A percentile compares a stretch with the other conserved stretches of the same genome.
Conservation (phyloP, 2,113 vertebrate genomes). For the Pomatostomus ruficeps region DNA sequence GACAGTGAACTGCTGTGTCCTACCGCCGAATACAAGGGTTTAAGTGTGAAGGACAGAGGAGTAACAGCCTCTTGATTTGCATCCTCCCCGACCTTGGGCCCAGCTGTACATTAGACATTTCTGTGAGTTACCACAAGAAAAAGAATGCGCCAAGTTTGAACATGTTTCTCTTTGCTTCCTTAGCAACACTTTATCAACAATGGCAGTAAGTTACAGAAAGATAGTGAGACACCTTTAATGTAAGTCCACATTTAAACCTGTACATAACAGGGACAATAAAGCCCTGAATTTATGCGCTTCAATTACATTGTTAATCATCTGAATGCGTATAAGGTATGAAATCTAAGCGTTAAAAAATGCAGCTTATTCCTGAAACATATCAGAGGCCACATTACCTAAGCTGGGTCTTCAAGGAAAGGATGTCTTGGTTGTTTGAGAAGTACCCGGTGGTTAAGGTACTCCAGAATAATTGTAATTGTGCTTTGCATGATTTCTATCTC, state of each 20-base stretch:
- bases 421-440: not conserved
- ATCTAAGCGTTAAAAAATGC: not conserved
- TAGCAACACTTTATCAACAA: not conserved
- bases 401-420: not conserved
- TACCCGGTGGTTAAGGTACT: not conserved
- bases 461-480: not conserved
- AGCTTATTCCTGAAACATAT: not conserved
- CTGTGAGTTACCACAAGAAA: not conserved
- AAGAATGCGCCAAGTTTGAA: not conserved
- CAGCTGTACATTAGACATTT: not conserved
- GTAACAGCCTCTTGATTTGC: not conserved
- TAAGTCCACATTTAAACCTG: not conserved
- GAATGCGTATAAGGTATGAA: not conserved
- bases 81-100: not conserved
- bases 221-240: not conserved
- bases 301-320: not conserved
- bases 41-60: not conserved
- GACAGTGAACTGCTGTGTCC: not conserved
- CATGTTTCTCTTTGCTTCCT: not conserved
- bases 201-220: not conserved
- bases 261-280: not conserved
- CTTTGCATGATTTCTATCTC: not conserved
- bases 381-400: not conserved
- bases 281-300: not conserved
- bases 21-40: not conserved